phyloP scores from a whole-genome alignment of 2,113 vertebrate species.

The Malurus melanocephalus region DNA sequence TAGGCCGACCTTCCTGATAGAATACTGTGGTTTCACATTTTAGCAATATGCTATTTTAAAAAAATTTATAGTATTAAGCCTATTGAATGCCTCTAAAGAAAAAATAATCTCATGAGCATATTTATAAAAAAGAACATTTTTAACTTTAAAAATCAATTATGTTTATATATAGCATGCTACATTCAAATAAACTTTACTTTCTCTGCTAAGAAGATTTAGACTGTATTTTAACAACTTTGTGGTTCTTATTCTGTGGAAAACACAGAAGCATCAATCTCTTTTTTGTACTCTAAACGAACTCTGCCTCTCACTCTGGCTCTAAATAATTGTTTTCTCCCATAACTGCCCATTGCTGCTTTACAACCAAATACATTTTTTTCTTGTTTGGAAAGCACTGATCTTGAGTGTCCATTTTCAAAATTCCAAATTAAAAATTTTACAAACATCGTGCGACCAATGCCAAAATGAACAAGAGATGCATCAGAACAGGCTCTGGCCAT shows the following conservation, averaged over 20 bases:
- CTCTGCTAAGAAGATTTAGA: conserved; percentile 5
- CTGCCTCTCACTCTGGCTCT: neutral
- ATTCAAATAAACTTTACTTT: conserved; percentile 66
- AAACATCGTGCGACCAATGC: neutral
- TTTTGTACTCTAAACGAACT: neutral
- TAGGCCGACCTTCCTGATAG: neutral
- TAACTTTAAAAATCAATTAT: conserved; percentile 16
- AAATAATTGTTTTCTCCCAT: neutral
- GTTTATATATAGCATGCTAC: conserved; percentile 58
- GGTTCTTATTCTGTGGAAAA: neutral
- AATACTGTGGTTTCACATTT: conserved; percentile 28
- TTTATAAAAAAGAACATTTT: conserved; percentile 41
- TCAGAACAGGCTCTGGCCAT: neutral
- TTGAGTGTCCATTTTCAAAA: neutral
- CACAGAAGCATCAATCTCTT: neutral
- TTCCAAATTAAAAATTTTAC: neutral
- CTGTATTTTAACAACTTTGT: neutral
- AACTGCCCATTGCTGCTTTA: neutral
- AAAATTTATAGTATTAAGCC: neutral
- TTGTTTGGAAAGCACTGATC: neutral
- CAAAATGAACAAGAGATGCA: fast-evolving
- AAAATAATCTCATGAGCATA: neutral
- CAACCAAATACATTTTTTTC: neutral
- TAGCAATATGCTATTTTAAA: conserved; percentile 40
- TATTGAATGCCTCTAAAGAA: conserved; percentile 14